Base-by-base conservation (phyloP, 2,888 invertebrate species). In the Metalampra italica region DNA sequence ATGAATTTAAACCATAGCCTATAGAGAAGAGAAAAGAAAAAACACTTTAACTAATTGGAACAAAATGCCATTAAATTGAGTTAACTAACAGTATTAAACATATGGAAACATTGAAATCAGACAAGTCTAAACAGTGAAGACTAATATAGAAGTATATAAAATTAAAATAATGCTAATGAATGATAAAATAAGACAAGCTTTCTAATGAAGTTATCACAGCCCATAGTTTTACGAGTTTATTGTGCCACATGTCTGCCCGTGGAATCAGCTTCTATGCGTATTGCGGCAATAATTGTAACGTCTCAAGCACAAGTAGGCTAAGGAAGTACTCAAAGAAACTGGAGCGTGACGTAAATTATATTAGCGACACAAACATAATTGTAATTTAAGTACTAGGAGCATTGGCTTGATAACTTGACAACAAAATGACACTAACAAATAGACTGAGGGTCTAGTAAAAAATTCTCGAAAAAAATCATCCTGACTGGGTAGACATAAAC, bases 211-310 rank as follows among this genome's bases (percentile, higher is more conserved):
- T 45, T 49, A 49, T 49, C 49, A 40, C 3, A n/a, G 11, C 37
- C 30, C 44, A 43, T 14, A 29, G 32, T 42, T 49, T 49, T 42
- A 49, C 42, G 49, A 49, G 49, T 45, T 49, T 42, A 14, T 49
- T 49, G 49, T 37, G 37, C 49, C 43, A 11, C 30, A 37, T 30
- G 15, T 29, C 22, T 22, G 22, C 5, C 22, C 13, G 41, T 43
- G 41, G 12, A 29, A n/a, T 11, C 22, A 2, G 22, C 22, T 22
- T 22, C 22, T 22, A 22, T 41, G 15, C n/a, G 12, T 15, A 14
- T 34, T 43, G 43, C 42, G 29, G 46, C 46, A 46, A 42, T 42
- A 41, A 22, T 22, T 22, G 5, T 3, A 22, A 22, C 22, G 22
- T 22, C 22, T 22, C 2, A 34, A 41, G 29, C 14, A 15, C 22